A percentile compares a stretch with the other conserved stretches of the same genome.
Conservation (phyloP, 1,140 invertebrate genomes). For the Ceratosolen solmsi region DNA sequence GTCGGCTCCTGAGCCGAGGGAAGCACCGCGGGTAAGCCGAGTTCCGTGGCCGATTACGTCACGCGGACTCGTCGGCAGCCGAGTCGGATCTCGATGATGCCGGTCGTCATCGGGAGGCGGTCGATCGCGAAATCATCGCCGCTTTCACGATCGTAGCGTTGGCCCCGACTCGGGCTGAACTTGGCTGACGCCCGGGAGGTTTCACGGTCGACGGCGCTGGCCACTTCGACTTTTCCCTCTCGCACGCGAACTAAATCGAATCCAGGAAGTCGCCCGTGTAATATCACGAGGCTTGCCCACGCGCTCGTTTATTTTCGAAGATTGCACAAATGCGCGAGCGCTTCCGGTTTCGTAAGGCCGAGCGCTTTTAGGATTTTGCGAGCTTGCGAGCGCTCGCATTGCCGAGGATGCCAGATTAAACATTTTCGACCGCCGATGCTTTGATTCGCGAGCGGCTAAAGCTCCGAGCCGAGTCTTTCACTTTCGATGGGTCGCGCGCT, state of each 20-base stretch:
- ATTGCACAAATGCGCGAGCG: no score
- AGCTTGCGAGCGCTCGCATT: no score
- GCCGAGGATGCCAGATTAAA: no score
- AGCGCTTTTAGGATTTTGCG: no score
- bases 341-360: no score
- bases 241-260: background rate
- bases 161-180: background rate
- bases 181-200: background rate
- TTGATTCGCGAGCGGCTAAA: background rate
- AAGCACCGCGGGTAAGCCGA: background rate
- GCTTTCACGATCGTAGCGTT: background rate
- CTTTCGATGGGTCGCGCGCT: background rate
- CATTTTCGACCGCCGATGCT: background rate
- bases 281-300: no score
- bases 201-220: background rate
- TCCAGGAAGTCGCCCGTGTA: no score
- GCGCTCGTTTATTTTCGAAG: no score
- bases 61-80: background rate
- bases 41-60: background rate
- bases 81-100: background rate
- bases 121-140: constrained; percentile 39
- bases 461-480: background rate
- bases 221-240: no score
- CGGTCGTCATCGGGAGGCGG: background rate
- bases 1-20: background rate